A percentile compares a stretch with the other conserved stretches of the same genome.
Conservation (phyloP, 2,888 invertebrate species). For the Sialis lutaria region DNA sequence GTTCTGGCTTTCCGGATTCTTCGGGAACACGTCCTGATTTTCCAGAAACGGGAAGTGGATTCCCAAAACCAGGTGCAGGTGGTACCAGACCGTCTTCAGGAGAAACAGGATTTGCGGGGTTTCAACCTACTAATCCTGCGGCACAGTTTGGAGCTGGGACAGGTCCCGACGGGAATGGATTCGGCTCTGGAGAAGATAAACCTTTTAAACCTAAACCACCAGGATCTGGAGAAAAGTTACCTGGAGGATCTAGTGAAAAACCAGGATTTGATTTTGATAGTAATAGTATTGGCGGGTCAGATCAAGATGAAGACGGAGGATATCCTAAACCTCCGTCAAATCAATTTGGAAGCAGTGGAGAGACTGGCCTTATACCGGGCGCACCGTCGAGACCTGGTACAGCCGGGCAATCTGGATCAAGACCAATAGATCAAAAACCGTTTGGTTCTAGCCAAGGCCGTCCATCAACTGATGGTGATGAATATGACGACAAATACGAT, state of each 20-base stretch:
- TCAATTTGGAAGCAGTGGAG: background rate
- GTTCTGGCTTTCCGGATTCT: constrained; percentile 3
- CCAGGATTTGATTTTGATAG: constrained; percentile 7
- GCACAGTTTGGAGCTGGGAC: background rate
- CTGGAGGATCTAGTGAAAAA: constrained; percentile 3
- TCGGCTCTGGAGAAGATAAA: background rate
- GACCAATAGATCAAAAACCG: background rate
- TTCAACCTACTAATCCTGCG: no score
- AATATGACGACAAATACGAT: no score
- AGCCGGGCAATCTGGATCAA: background rate
- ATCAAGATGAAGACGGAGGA: constrained; percentile 8
- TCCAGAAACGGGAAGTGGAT: background rate
- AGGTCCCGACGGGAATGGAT: background rate
- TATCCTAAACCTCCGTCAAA: constrained; percentile 8
- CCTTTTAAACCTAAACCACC: background rate
- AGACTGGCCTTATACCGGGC: constrained; percentile 2
- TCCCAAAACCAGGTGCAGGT: no score
- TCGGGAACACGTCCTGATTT: constrained; percentile 4
- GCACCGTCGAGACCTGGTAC: background rate
- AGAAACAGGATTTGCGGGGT: no score
- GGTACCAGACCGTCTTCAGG: no score
- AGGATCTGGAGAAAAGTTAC: constrained; percentile 4
- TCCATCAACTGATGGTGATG: no score
- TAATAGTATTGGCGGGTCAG: constrained; percentile 7
- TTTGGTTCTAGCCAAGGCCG: no score